Evolutionary conservation across 1,140 invertebrate species (phyloP), one percentile per base, ranked within the genome.

Genomic region (Palaemon carinicauda): DNA sequence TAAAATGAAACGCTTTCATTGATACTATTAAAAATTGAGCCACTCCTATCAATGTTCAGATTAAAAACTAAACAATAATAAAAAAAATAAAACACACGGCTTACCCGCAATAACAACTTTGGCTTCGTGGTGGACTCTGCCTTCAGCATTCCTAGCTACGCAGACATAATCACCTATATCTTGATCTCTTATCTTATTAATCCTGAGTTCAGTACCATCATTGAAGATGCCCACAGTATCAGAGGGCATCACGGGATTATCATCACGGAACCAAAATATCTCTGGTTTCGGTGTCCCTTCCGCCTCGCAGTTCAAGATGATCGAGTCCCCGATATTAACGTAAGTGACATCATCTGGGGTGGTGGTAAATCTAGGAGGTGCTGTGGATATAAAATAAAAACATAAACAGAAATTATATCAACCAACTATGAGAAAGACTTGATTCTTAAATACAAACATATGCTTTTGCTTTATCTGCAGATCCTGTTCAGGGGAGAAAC

Each of bases 81-180:
- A 15, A 12, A 50, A 21, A 17, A 81, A 27, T 69, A 50, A 3
- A n/a, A 71, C 27, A 41, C 27, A 41, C 17, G 17, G 51, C 84
- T 94, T 94, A 94, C 97, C 97, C 90, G 97, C 97, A 91, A 98
- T 96, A 91, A 98, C 97, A 90, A 99, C 96, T 91, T 97, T 95
- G 75, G 97, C 96, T 51, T 96, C 97, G 92, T 98, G 96, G 90
- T 96, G 97, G 87, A 98, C 96, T 92, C 97, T 96, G 33, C 97
- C 97, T 92, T 98, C 97, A 88, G 96, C 96, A 92, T 99, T 99
- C 87, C 96, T 94, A 88, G 97, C 97, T 89, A 97, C 96, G 93
- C 97, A 98, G 80, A 96, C 97, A 91, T 98, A 99, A 92, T 98
- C 96, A 21, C 97, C 97, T 89, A 98, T 98, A 91, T 99, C 97